Percentiles rank a stretch among this genome's conserved stretches.
Conservation (phyloP, 2,113 vertebrate species). For the Clarias batrachus region DNA sequence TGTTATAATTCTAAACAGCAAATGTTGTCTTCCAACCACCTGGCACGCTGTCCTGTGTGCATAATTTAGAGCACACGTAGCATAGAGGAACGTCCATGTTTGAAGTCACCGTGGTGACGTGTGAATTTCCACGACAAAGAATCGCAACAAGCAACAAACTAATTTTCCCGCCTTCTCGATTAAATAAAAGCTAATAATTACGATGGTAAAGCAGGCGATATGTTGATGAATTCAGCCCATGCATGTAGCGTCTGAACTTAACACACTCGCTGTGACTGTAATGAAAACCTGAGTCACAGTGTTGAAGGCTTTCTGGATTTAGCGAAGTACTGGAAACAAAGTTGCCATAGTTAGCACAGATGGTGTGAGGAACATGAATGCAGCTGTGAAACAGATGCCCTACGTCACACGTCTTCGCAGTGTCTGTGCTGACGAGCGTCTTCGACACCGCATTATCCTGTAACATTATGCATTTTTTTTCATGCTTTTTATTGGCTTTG, state of each 20-base stretch:
- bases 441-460: not conserved
- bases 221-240: not conserved
- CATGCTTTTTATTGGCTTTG: not conserved
- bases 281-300: not conserved
- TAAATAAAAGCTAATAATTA: too few relatives aligned
- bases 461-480: slow-evolving; percentile 12
- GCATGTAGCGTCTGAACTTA: not conserved
- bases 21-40: too few relatives aligned
- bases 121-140: too few relatives aligned
- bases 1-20: too few relatives aligned
- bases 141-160: too few relatives aligned
- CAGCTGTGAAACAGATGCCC: not conserved
- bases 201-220: too few relatives aligned
- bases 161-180: too few relatives aligned
- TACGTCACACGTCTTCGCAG: not conserved
- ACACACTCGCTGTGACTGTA: not conserved
- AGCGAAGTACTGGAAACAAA: not conserved
- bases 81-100: too few relatives aligned
- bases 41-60: too few relatives aligned
- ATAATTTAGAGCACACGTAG: too few relatives aligned
- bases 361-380: not conserved
- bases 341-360: not conserved
- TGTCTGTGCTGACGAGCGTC: not conserved
- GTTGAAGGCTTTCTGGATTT: not conserved
- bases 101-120: too few relatives aligned